phyloP scores from a whole-genome alignment of 2,797 vertebrate species.

The Linurgus olivaceus region DNA sequence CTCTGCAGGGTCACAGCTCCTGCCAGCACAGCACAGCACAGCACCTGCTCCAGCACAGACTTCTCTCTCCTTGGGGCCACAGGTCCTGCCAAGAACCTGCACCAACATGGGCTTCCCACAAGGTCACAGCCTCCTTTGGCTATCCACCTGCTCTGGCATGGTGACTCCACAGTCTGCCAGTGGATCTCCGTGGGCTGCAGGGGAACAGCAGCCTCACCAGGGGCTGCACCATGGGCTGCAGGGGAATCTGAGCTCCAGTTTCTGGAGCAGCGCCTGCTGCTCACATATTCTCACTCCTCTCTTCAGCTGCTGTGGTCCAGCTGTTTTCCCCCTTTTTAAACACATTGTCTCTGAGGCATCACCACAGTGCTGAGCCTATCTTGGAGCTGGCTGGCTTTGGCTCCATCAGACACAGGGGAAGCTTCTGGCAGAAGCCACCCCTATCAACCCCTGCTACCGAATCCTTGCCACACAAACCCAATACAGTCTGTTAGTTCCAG shows the following conservation, averaged over 20 bases:
- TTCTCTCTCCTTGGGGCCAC: not conserved
- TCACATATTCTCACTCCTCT: not conserved
- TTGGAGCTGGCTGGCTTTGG: not conserved
- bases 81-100: not conserved
- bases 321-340: not conserved
- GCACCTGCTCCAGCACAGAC: fast-evolving
- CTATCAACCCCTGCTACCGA: not conserved
- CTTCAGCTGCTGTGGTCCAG: not conserved
- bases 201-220: not conserved
- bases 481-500: not conserved
- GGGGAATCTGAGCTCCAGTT: not conserved
- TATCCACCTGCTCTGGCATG: not conserved
- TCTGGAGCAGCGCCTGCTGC: not conserved
- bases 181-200: not conserved
- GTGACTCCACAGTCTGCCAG: not conserved
- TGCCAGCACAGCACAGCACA: not conserved
- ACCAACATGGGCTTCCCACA: not conserved
- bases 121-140: not conserved
- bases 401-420: not conserved
- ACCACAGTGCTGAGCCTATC: not conserved
- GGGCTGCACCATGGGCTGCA: not conserved
- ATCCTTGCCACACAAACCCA: not conserved
- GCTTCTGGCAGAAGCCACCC: not conserved
- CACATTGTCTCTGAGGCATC: not conserved
- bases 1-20: not conserved